These are phyloP conservation scores for Galagoides demidoff DNA, from an alignment of 2,797 vertebrate species.

Conservation along the genomic window DNA sequence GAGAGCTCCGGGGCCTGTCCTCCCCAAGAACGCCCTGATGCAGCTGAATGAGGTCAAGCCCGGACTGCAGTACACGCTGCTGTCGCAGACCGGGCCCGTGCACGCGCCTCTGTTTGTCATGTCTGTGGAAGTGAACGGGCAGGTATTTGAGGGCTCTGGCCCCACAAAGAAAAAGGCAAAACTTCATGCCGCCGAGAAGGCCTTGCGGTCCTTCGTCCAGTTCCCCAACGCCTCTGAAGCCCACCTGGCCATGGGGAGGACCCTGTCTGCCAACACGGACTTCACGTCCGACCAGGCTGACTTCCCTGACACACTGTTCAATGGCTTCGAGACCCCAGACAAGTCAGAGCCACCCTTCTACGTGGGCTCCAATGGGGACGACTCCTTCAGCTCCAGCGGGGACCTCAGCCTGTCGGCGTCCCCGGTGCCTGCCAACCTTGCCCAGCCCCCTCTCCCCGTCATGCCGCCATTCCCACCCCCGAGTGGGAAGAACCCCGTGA, in stretches of 20 bases:
- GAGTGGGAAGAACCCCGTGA: slow-evolving; percentile 97
- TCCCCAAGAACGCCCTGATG: slow-evolving; percentile 99
- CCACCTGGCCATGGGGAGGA: slow-evolving; percentile 97
- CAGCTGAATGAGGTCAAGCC: slow-evolving; percentile 98
- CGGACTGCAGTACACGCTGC: slow-evolving; percentile 95
- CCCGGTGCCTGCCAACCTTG: slow-evolving; percentile 87
- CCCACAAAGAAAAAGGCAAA: slow-evolving; percentile 99
- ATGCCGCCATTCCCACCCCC: slow-evolving; percentile 91
- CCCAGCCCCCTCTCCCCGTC: slow-evolving; percentile 91
- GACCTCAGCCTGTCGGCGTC: slow-evolving; percentile 91
- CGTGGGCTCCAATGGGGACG: slow-evolving; percentile 94
- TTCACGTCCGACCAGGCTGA: slow-evolving; percentile 98
- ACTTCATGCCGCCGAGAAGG: slow-evolving; percentile 96
- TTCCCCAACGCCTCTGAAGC: slow-evolving; percentile 98
- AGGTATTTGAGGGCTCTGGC: slow-evolving; percentile 97
- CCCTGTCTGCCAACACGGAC: slow-evolving; percentile 94
- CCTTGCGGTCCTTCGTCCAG: slow-evolving; percentile 97
- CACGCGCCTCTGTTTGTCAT: slow-evolving; percentile 98
- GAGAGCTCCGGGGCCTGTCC: slow-evolving; percentile 94
- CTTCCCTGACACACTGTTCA: slow-evolving; percentile 98
- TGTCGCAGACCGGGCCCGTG: slow-evolving; percentile 97
- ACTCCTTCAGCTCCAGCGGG: slow-evolving; percentile 91
- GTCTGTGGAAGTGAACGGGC: slow-evolving; percentile 98
- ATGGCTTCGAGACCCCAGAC: slow-evolving; percentile 95
- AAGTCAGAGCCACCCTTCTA: slow-evolving; percentile 92